Percentiles rank a stretch among this genome's conserved stretches.
phyloP scores from a whole-genome alignment of 1,140 invertebrate genomes.

The Pseudomyrmex flavicornis region DNA sequence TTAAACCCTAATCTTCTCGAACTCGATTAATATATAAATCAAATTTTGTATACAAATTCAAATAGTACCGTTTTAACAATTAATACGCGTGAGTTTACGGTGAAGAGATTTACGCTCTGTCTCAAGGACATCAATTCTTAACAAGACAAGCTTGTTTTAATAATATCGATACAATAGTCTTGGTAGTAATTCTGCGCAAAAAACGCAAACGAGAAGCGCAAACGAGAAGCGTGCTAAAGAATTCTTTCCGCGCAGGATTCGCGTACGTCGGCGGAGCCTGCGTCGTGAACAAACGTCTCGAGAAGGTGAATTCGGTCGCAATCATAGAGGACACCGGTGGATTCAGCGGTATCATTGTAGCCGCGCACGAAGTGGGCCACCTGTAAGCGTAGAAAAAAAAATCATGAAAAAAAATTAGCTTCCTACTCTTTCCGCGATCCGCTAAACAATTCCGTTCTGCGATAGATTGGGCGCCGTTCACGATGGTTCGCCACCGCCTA shows the following conservation, averaged over 20 bases:
- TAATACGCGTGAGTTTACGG: not conserved
- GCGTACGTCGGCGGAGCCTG: constrained; percentile 98
- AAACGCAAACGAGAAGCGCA: too few relatives aligned
- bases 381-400: constrained; percentile 90
- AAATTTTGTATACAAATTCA: too few relatives aligned
- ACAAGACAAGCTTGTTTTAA: constrained; percentile 41
- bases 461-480: constrained; percentile 95
- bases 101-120: not conserved
- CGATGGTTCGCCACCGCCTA: constrained; percentile 97
- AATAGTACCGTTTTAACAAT: too few relatives aligned
- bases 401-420: not conserved
- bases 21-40: not conserved
- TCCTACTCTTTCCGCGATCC: not conserved
- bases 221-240: constrained; percentile 11
- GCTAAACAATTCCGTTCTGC: not conserved
- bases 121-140: constrained; percentile 63
- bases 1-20: constrained; percentile 19
- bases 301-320: constrained; percentile 98
- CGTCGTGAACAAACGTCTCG: constrained; percentile 96
- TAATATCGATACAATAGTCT: not conserved
- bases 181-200: not conserved
- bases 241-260: constrained; percentile 89
- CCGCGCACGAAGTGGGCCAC: constrained; percentile 98
- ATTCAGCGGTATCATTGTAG: constrained; percentile 98
- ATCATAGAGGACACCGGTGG: constrained; percentile 98